Conservation (phyloP, 2,888 invertebrate species). For the Emesis furor region DNA sequence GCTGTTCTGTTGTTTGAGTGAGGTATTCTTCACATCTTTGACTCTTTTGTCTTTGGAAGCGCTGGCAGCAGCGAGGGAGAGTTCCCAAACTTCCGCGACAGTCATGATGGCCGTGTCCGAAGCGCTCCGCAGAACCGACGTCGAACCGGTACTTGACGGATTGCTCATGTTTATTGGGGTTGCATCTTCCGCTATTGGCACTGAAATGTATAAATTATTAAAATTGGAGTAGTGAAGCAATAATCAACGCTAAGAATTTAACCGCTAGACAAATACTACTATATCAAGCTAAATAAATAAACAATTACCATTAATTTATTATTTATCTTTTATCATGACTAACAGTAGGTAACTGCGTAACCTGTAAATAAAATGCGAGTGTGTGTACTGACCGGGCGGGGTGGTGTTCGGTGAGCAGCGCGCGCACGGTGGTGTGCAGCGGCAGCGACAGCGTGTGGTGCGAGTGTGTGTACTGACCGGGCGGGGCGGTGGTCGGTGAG, state of each 20-base stretch:
- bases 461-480: conserved; percentile 88
- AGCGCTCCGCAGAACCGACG: conserved; percentile 92
- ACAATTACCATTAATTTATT: no score
- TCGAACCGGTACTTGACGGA: conserved; percentile 89
- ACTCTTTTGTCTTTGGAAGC: conserved; percentile 97
- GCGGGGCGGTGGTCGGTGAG: conserved; percentile 87
- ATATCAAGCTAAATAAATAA: no score
- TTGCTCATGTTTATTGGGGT: conserved; percentile 76
- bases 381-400: conserved; percentile 82
- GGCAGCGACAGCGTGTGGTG: conserved; percentile 94
- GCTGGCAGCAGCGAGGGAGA: conserved; percentile 97
- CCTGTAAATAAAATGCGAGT: no score
- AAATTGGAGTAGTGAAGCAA: neutral
- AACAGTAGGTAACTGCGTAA: no score
- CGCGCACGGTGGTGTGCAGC: conserved; percentile 95
- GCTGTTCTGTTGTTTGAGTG: conserved; percentile 85
- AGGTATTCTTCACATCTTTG: conserved; percentile 95
- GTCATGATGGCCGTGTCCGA: conserved; percentile 96
- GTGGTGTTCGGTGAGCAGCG: conserved; percentile 93
- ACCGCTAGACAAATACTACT: no score
- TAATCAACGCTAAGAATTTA: no score
- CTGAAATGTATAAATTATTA: conserved; percentile 72
- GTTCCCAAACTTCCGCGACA: conserved; percentile 95
- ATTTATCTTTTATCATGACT: no score
- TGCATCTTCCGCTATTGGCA: conserved; percentile 84